Conservation (phyloP, 2,888 invertebrate genomes). For the Ashinkailepas kermadecensis region DNA sequence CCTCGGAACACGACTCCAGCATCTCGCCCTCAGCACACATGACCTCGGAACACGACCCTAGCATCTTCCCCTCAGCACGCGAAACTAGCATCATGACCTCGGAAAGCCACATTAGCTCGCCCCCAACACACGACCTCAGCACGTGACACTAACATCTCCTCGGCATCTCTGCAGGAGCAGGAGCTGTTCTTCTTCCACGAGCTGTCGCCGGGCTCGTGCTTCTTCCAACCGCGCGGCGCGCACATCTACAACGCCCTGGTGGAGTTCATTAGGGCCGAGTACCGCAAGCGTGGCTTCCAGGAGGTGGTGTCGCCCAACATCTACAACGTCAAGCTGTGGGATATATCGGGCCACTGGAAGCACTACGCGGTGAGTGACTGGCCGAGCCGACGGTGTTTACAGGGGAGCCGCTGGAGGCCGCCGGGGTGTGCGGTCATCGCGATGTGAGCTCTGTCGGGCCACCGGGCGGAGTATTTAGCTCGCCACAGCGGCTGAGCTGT, state of each 20-base stretch:
- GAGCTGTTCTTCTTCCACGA: constrained; percentile 99
- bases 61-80: no score
- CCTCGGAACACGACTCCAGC: no score
- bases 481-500: no score
- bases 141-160: neutral
- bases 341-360: constrained; percentile 96
- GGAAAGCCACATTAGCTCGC: no score
- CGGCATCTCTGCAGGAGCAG: constrained; percentile 61
- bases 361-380: constrained; percentile 63
- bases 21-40: no score
- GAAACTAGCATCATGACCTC: no score
- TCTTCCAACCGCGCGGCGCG: constrained; percentile 94
- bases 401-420: neutral
- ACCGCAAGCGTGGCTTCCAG: constrained; percentile 84
- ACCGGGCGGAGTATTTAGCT: no score
- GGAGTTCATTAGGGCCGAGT: constrained; percentile 72
- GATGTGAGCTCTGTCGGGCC: no score
- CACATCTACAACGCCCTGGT: constrained; percentile 93
- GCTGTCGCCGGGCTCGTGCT: constrained; percentile 94
- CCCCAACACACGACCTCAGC: no score
- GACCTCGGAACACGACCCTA: no score
- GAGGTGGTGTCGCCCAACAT: constrained; percentile 95
- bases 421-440: no score
- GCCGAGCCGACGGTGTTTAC: neutral
- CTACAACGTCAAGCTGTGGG: constrained; percentile 92